phyloP scores from a whole-genome alignment of 2,888 invertebrate genomes.

The Tachina grossa region DNA sequence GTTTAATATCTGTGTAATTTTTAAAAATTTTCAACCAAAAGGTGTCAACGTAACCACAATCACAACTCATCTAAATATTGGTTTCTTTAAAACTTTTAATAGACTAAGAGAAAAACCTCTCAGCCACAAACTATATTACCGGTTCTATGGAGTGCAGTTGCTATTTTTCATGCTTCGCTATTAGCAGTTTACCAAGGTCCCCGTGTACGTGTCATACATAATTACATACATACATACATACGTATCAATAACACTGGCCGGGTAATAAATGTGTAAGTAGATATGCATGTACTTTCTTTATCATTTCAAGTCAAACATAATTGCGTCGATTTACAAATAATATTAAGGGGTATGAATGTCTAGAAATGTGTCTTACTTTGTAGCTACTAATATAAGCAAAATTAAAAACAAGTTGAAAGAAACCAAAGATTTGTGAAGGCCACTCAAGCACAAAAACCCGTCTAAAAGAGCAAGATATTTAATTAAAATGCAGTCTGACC shows the following conservation, averaged over 20 bases:
- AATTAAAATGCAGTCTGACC: constrained; percentile 33
- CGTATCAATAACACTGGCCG: constrained; percentile 12
- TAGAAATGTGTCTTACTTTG: constrained; percentile 12
- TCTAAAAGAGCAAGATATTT: constrained; percentile 45
- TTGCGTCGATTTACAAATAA: constrained; percentile 5
- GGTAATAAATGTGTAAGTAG: constrained; percentile 14
- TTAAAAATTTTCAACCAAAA: constrained; percentile 59
- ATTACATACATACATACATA: not conserved
- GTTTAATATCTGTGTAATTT: constrained; percentile 30
- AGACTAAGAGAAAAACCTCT: constrained; percentile 24
- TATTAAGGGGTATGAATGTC: constrained; percentile 43
- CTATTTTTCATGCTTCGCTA: constrained; percentile 29
- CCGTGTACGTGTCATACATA: constrained; percentile 25
- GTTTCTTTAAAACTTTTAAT: constrained; percentile 22
- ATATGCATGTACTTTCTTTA: constrained; percentile 50
- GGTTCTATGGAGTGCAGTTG: constrained; percentile 53
- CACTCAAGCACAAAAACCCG: constrained; percentile 50
- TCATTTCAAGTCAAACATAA: constrained; percentile 29
- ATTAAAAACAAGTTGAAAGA: constrained; percentile 20
- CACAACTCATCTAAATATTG: constrained; percentile 62
- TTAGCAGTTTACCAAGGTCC: constrained; percentile 50
- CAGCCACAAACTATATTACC: constrained; percentile 52
- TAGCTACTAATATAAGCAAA: constrained; percentile 14
- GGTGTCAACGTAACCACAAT: constrained; percentile 70
- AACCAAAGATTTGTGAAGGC: constrained; percentile 42